Percentiles rank a stretch among this genome's conserved stretches.
Conservation (phyloP, 2,888 invertebrate genomes). For the Synergus laeviventris region DNA sequence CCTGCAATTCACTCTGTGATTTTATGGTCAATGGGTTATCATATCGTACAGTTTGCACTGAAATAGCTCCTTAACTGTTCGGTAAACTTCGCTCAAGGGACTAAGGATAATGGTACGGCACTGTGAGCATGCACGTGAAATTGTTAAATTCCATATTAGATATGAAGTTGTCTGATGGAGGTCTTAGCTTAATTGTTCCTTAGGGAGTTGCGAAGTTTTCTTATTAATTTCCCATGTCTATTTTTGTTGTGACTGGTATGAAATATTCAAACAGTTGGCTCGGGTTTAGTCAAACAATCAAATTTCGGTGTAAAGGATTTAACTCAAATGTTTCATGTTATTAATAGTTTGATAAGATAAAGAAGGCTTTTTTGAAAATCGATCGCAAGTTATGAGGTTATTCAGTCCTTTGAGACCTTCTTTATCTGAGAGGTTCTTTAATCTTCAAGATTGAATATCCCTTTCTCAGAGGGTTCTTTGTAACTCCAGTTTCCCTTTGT, state of each 20-base stretch:
- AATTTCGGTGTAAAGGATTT: no score
- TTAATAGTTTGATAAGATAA: background rate
- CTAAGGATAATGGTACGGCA: slow-evolving; percentile 8
- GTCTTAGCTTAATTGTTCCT: slow-evolving; percentile 1
- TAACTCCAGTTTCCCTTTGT: background rate
- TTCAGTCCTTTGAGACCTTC: background rate
- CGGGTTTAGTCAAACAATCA: no score
- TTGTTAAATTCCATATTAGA: background rate
- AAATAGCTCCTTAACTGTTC: slow-evolving; percentile 32
- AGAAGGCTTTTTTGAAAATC: background rate
- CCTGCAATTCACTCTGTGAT: background rate
- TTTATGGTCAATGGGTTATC: slow-evolving; percentile 34
- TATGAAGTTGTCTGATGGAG: slow-evolving; percentile 20
- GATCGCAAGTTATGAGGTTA: background rate
- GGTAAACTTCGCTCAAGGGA: slow-evolving; percentile 28
- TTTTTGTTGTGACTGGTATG: no score
- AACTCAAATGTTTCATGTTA: no score
- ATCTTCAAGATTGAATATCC: background rate
- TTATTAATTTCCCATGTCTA: no score
- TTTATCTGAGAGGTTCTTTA: background rate
- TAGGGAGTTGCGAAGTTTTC: background rate
- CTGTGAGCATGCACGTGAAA: slow-evolving; percentile 6
- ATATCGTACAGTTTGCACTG: slow-evolving; percentile 1
- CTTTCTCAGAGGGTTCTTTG: background rate
- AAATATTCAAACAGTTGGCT: no score